Base-by-base conservation (phyloP, 37 sponge, comb jelly and placozoan species). In the Aphrocallistes beatrix region DNA sequence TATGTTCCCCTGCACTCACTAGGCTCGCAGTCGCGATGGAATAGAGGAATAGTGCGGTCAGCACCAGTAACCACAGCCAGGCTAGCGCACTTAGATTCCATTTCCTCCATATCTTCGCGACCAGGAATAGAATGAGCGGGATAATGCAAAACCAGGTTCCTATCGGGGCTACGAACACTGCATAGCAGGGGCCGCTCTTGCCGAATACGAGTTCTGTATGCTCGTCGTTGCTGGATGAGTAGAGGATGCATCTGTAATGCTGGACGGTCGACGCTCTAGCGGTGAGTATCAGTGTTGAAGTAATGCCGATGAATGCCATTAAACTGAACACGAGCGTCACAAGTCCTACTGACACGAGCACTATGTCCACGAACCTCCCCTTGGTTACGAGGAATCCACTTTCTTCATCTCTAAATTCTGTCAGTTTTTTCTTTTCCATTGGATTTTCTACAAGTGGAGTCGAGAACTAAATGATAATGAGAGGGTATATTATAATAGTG, bases 361-460 rank as follows among this genome's bases (percentile, higher is more conserved):
- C 34, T 60, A 60, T 19, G 75, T 60, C 75, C 8, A 60, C 75
- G 75, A 60, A 60, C 75, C 75, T 60, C 10, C 75, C 75, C 75
- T 60, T 60, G 34, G 75, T 60, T 3, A 60, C 28, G 75, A 60
- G 75, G 21, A 60, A 60, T 13, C 75, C 75, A 3, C n/a, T 21
- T 60, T 60, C 75, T 60, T 60, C 28, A 19, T 60, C 75, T 13
- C n/a, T 30, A 25, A 13, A 19, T 30, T 28, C 75, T 60, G 75
- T 60, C 75, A 60, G 34, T 60, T 60, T 60, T 6, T 6, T 13
- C 3, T 19, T 32, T 25, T 60, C 75, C 75, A 60, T 60, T 13
- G 13, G 17, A 47, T 21, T 47, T 47, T 21, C 49, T 47, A 47
- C 17, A 47, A 17, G 13, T 17, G 17, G 49, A 13, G 49, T 47